phyloP scores from a whole-genome alignment of 2,888 invertebrate genomes.

The Mesoligia furuncula region DNA sequence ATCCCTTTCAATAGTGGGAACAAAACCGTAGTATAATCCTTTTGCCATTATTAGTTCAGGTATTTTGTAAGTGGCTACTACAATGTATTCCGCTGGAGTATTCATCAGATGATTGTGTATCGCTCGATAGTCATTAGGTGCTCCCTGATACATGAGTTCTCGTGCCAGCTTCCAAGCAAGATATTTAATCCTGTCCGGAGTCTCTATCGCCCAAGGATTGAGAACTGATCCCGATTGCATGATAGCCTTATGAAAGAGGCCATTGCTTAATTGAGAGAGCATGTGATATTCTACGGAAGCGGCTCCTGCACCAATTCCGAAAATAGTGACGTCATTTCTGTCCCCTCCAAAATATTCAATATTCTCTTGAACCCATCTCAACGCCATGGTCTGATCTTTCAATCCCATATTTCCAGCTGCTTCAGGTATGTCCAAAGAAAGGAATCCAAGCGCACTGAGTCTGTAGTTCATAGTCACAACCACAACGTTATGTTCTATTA shows the following conservation, averaged over 20 bases:
- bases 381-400: constrained; percentile 80
- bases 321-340: constrained; percentile 76
- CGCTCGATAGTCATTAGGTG: constrained; percentile 61
- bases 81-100: constrained; percentile 60
- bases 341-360: constrained; percentile 78
- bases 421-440: constrained; percentile 78
- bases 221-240: constrained; percentile 78
- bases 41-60: constrained; percentile 32
- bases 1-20: constrained; percentile 78
- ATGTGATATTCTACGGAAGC: constrained; percentile 77
- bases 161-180: constrained; percentile 66
- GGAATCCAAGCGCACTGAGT: constrained; percentile 80
- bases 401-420: constrained; percentile 82
- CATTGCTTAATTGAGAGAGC: constrained; percentile 73
- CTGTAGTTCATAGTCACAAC: constrained; percentile 85
- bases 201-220: constrained; percentile 77
- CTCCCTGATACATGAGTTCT: constrained; percentile 70
- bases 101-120: constrained; percentile 70
- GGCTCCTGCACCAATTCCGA: constrained; percentile 79
- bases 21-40: constrained; percentile 69
- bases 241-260: constrained; percentile 80
- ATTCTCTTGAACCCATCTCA: constrained; percentile 79
- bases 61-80: constrained; percentile 59
- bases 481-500: constrained; percentile 78
- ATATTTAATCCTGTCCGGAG: constrained; percentile 63